phyloP scores from a whole-genome alignment of 2,797 vertebrate species.

The Thamnophis elegans region DNA sequence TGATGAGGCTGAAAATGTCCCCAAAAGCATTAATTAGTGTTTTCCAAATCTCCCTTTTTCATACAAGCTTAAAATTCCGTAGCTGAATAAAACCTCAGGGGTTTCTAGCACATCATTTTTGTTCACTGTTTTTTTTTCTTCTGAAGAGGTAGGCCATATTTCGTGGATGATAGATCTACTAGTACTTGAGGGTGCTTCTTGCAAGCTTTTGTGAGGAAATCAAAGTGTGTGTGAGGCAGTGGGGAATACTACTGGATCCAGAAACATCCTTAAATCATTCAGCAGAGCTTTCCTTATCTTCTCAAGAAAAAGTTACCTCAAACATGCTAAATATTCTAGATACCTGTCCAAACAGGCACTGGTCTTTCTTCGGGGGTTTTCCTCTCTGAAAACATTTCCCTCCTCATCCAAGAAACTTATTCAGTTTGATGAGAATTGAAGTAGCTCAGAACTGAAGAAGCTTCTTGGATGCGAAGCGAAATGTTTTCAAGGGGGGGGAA shows the following conservation, averaged over 20 bases:
- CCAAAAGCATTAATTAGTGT: background rate
- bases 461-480: background rate
- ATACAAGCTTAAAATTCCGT: background rate
- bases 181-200: background rate
- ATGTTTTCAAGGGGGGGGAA: background rate
- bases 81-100: background rate
- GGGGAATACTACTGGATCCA: background rate
- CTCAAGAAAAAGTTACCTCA: background rate
- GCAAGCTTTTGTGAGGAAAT: background rate
- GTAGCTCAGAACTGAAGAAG: background rate
- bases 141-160: background rate
- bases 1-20: background rate
- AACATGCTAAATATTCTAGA: background rate
- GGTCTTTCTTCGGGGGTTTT: background rate
- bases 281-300: background rate
- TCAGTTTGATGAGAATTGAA: no score
- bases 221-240: background rate
- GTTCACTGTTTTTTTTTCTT: background rate
- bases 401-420: background rate
- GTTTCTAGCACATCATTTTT: background rate
- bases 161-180: background rate
- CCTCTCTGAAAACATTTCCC: background rate
- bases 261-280: background rate
- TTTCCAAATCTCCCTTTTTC: background rate
- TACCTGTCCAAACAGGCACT: background rate